Percentiles rank a stretch among this genome's conserved stretches.
Conservation (phyloP, 2,113 vertebrate species). For the Morone saxatilis region DNA sequence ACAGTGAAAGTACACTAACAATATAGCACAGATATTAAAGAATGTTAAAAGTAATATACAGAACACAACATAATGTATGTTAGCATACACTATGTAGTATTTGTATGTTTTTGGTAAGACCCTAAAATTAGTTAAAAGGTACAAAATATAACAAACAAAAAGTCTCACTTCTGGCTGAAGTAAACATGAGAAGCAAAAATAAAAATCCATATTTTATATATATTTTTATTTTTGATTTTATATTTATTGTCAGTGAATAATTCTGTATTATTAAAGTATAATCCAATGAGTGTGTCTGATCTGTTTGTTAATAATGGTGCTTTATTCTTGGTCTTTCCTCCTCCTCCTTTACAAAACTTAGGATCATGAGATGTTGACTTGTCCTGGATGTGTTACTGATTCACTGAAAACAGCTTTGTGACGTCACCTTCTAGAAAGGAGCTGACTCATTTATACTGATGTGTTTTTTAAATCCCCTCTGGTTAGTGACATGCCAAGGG, state of each 20-base stretch:
- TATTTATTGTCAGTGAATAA: too few relatives aligned
- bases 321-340: not conserved
- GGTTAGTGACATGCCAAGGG: not conserved
- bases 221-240: not conserved
- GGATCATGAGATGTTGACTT: not conserved
- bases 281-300: not conserved
- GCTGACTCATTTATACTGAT: not conserved
- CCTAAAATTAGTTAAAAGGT: too few relatives aligned
- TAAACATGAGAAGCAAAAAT: not conserved
- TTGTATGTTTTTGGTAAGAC: not conserved
- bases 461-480: not conserved
- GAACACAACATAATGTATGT: too few relatives aligned
- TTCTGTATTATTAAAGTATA: not conserved
- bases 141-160: too few relatives aligned
- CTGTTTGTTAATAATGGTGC: too few relatives aligned
- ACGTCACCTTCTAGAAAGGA: not conserved
- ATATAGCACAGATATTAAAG: too few relatives aligned
- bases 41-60: not conserved
- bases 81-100: not conserved
- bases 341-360: not conserved
- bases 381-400: slow-evolving; percentile 39
- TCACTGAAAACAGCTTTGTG: slow-evolving; percentile 25
- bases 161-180: not conserved
- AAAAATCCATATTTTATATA: too few relatives aligned
- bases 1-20: too few relatives aligned